These are phyloP conservation scores for Danaus melanippus DNA, from an alignment of 1,140 invertebrate species.

Conservation along the genomic window DNA sequence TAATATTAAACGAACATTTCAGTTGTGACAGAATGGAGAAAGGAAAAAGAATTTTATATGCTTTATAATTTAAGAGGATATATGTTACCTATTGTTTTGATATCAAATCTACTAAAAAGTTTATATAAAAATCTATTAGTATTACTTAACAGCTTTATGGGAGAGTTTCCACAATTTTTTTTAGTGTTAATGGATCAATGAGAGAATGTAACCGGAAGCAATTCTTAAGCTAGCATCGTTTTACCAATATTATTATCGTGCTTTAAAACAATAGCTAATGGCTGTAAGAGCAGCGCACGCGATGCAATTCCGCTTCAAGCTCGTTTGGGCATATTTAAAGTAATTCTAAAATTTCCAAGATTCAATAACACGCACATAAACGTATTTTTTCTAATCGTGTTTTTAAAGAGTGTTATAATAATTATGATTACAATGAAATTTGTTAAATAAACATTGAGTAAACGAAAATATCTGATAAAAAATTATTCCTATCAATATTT, in stretches of 20 bases:
- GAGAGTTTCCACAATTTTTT: neutral
- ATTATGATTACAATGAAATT: no score
- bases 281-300: conserved; percentile 13
- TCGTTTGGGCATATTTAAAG: conserved; percentile 2
- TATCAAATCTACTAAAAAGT: no score
- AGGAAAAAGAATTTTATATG: conserved; percentile 20
- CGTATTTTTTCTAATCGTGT: no score
- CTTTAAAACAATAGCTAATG: conserved; percentile 43
- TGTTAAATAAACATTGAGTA: no score
- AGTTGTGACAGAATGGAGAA: conserved; percentile 67
- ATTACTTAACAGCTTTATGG: neutral
- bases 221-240: conserved; percentile 21
- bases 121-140: neutral
- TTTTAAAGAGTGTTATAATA: no score
- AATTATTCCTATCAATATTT: conserved; percentile 23
- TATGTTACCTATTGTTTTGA: no score
- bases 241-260: conserved; percentile 49
- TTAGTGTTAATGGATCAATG: conserved; percentile 44
- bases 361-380: no score
- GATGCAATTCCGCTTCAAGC: conserved; percentile 20
- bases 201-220: conserved; percentile 46
- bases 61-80: neutral
- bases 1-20: conserved; percentile 69
- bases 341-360: no score
- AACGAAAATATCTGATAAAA: no score